phyloP scores from a whole-genome alignment of 1,140 invertebrate genomes.

The Heliothis subflexa region DNA sequence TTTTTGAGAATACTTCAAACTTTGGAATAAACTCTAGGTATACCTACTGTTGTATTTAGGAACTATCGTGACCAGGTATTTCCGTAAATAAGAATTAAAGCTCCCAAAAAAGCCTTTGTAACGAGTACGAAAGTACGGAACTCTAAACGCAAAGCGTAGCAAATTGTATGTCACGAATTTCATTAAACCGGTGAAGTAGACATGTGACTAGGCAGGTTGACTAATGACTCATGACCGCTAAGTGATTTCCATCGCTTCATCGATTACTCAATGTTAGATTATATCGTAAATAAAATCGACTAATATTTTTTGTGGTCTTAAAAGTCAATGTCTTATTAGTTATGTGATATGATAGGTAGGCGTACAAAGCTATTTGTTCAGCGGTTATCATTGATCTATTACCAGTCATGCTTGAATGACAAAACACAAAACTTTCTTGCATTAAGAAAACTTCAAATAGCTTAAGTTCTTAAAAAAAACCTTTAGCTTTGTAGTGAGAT shows the following conservation, averaged over 20 bases:
- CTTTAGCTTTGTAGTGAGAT: slow-evolving; percentile 34
- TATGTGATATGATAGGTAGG: not conserved
- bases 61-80: too few relatives aligned
- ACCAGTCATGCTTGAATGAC: not conserved
- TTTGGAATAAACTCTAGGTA: too few relatives aligned
- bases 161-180: slow-evolving; percentile 40
- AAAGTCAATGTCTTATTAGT: slow-evolving; percentile 9
- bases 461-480: slow-evolving; percentile 24
- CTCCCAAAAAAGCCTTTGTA: not conserved
- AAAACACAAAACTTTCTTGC: slow-evolving; percentile 11
- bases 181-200: slow-evolving; percentile 20
- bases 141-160: slow-evolving; percentile 24
- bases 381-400: not conserved
- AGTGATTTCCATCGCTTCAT: slow-evolving; percentile 37
- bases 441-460: slow-evolving; percentile 37
- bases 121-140: slow-evolving; percentile 1
- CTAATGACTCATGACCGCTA: slow-evolving; percentile 44
- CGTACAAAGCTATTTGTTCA: not conserved
- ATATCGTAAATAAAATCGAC: slow-evolving; percentile 24
- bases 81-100: not conserved
- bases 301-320: not conserved
- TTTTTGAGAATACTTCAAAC: too few relatives aligned
- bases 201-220: slow-evolving; percentile 33
- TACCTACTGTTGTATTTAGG: too few relatives aligned
- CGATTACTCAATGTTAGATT: slow-evolving; percentile 30